Evolutionary conservation across 2,113 vertebrate genomes (phyloP).

Genomic region (Tauraco erythrolophus): DNA sequence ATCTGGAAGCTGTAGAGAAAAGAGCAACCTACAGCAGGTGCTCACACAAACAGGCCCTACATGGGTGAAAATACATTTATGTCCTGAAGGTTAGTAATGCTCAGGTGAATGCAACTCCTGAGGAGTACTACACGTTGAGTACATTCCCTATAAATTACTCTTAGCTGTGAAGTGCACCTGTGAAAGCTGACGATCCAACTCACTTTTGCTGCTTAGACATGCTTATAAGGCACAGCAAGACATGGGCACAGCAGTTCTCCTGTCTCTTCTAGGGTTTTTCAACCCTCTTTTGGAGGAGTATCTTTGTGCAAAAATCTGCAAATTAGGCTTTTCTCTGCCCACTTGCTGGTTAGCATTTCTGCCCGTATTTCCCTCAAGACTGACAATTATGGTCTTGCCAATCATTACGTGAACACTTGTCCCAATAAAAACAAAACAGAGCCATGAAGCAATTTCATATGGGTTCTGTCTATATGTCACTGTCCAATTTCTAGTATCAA

Average conservation of each 20-base stretch:
- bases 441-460: background rate
- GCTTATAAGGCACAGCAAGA: background rate
- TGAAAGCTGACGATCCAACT: background rate
- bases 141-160: background rate
- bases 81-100: background rate
- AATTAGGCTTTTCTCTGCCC: background rate
- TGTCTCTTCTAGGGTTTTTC: background rate
- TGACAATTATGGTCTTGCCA: constrained; percentile 9
- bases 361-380: background rate
- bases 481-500: background rate
- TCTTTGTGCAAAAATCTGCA: constrained; percentile 9
- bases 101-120: background rate
- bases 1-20: background rate
- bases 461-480: background rate
- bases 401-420: background rate
- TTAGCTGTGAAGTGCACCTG: background rate
- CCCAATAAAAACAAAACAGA: background rate
- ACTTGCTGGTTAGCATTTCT: constrained; percentile 12
- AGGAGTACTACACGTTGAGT: background rate
- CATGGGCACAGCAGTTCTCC: background rate
- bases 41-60: background rate
- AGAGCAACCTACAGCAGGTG: background rate
- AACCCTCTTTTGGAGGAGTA: background rate
- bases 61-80: background rate
- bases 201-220: background rate